Conservation (phyloP, 2,888 invertebrate genomes). For the Pyrocoelia pectoralis region DNA sequence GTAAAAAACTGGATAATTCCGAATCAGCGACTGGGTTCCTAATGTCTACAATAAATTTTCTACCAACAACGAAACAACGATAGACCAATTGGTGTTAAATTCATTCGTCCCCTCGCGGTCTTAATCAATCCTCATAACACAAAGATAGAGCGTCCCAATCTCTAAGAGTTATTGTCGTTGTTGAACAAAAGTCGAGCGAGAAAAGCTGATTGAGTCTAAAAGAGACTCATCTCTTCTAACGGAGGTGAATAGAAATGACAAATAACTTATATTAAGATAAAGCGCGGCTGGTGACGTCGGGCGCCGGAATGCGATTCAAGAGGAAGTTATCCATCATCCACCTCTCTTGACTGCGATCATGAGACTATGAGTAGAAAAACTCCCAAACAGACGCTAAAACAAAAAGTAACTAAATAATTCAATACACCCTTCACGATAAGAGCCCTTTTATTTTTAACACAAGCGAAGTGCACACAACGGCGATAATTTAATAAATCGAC, state of each 20-base stretch:
- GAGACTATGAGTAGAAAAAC: constrained; percentile 39
- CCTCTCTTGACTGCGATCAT: constrained; percentile 38
- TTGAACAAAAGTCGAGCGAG: constrained; percentile 56
- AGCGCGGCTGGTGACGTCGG: constrained; percentile 54
- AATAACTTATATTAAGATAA: constrained; percentile 57
- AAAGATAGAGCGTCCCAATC: constrained; percentile 57
- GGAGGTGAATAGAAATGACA: constrained; percentile 59
- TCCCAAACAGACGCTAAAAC: constrained; percentile 29
- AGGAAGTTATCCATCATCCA: constrained; percentile 56
- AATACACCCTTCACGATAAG: background rate
- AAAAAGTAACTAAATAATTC: constrained; percentile 5
- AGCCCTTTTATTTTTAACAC: background rate
- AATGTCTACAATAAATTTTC: constrained; percentile 55
- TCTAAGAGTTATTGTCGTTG: constrained; percentile 54
- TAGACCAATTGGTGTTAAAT: constrained; percentile 59
- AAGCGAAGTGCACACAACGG: background rate
- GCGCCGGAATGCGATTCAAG: constrained; percentile 51
- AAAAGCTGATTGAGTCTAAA: constrained; percentile 58
- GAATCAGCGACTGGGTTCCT: constrained; percentile 50
- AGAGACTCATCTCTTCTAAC: constrained; percentile 58
- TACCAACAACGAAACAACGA: constrained; percentile 55
- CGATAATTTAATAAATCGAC: constrained; percentile 15
- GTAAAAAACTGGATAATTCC: constrained; percentile 55
- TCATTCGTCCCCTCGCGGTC: constrained; percentile 57
- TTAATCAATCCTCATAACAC: constrained; percentile 60